These are phyloP conservation scores for Corticium candelabrum DNA, from an alignment of 37 sponge, comb jelly and placozoan genomes.

Conservation along the genomic window DNA sequence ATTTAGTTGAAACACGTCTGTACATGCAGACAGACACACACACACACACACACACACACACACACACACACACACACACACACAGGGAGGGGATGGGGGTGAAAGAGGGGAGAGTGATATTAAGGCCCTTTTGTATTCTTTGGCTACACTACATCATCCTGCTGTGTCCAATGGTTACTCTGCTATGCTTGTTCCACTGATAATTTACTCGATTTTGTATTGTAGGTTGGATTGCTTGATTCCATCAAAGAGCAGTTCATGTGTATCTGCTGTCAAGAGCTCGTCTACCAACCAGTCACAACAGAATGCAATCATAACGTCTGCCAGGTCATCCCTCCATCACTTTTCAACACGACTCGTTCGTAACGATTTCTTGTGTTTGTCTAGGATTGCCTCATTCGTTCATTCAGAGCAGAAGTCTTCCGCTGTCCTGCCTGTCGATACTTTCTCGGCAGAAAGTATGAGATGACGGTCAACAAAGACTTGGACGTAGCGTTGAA, in stretches of 20 bases:
- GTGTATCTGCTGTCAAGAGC: conserved; percentile 79
- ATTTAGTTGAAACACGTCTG: too few species aligned
- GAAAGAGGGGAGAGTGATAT: too few species aligned
- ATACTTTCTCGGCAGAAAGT: conserved; percentile 38
- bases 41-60: too few species aligned
- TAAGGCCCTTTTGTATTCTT: background rate
- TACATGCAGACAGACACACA: too few species aligned
- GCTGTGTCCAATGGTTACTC: background rate
- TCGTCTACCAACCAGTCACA: conserved; percentile 72
- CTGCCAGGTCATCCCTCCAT: conserved; percentile 63
- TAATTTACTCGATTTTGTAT: too few species aligned
- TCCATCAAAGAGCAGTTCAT: conserved; percentile 56
- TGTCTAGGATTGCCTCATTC: conserved; percentile 38
- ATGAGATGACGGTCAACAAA: conserved; percentile 32
- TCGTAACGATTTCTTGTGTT: background rate
- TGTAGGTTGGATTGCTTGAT: conserved; percentile 43
- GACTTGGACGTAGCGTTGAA: conserved; percentile 36
- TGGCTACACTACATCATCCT: background rate
- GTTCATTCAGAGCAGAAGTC: conserved; percentile 73
- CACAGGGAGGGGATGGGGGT: too few species aligned
- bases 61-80: too few species aligned
- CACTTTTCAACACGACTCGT: background rate
- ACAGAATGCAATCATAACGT: conserved; percentile 68
- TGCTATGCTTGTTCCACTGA: background rate
- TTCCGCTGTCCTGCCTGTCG: conserved; percentile 69